Conservation (phyloP, 53 echinoderm and acorn worm genomes). For the Echinometra lucunter region DNA sequence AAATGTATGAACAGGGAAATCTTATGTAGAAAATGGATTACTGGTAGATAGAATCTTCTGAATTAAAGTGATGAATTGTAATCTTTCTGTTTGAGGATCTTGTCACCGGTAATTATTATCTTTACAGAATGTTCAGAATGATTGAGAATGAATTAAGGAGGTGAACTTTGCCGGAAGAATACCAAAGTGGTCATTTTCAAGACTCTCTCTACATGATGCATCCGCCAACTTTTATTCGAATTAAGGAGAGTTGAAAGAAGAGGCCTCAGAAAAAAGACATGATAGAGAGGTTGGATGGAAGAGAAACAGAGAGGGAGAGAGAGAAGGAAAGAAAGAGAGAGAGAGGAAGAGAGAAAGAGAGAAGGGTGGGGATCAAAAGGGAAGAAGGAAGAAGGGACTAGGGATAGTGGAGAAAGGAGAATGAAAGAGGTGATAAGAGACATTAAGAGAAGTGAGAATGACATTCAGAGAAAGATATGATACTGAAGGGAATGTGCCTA, state of each 20-base stretch:
- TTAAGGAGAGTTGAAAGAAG: background rate
- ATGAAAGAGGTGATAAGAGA: background rate
- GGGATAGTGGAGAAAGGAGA: background rate
- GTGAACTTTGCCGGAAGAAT: no score
- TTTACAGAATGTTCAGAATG: background rate
- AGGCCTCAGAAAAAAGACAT: no score
- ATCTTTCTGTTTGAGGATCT: background rate
- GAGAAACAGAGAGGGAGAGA: no score
- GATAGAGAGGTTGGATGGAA: no score
- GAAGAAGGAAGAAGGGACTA: background rate
- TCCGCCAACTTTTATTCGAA: no score
- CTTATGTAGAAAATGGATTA: background rate
- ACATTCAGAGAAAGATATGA: background rate
- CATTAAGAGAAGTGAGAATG: background rate
- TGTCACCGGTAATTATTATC: no score
- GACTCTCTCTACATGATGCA: no score
- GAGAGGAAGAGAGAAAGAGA: no score
- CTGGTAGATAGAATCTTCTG: background rate
- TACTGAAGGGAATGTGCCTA: background rate
- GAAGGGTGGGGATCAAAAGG: no score
- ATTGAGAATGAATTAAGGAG: background rate
- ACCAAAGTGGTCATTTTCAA: no score
- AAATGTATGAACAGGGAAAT: background rate
- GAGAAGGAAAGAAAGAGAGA: no score
- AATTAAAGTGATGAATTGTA: conserved; percentile 26